phyloP scores from a whole-genome alignment of 2,888 invertebrate genomes.

The Apomyelois bistriatella region DNA sequence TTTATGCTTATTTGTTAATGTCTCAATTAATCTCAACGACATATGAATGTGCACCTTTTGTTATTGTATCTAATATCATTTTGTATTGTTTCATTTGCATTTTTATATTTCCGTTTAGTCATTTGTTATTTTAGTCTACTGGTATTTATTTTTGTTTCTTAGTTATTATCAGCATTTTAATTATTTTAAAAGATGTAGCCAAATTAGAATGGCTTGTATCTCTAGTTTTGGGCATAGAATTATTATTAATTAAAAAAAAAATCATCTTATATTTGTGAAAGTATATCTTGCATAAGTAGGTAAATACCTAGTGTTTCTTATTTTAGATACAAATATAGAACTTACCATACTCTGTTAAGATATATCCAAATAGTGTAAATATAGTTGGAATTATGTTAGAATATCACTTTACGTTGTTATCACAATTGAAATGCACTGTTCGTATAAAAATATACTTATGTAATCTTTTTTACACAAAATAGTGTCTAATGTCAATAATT shows the following conservation, averaged over 20 bases:
- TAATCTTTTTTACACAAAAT: background rate
- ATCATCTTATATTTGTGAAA: too few species aligned
- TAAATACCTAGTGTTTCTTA: background rate
- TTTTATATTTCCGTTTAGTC: constrained; percentile 48
- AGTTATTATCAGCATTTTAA: background rate
- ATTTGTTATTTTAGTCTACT: background rate
- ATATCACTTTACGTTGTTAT: constrained; percentile 6
- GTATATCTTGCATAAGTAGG: too few species aligned
- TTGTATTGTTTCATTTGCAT: constrained; percentile 57
- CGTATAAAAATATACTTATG: constrained; percentile 13
- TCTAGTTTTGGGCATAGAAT: too few species aligned
- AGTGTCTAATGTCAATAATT: background rate
- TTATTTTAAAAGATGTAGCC: background rate
- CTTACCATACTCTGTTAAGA: background rate
- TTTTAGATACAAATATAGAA: background rate
- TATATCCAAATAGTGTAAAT: background rate
- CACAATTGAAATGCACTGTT: constrained; percentile 10
- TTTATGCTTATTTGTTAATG: constrained; percentile 66
- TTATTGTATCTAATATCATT: constrained; percentile 36
- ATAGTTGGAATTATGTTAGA: background rate
- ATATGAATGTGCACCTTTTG: constrained; percentile 49
- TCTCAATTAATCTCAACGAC: constrained; percentile 67
- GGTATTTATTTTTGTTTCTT: background rate
- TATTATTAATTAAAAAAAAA: background rate
- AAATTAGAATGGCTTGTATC: too few species aligned